These are phyloP conservation scores for Amyelois transitella DNA, from an alignment of 1,140 invertebrate genomes.

Conservation along the genomic window DNA sequence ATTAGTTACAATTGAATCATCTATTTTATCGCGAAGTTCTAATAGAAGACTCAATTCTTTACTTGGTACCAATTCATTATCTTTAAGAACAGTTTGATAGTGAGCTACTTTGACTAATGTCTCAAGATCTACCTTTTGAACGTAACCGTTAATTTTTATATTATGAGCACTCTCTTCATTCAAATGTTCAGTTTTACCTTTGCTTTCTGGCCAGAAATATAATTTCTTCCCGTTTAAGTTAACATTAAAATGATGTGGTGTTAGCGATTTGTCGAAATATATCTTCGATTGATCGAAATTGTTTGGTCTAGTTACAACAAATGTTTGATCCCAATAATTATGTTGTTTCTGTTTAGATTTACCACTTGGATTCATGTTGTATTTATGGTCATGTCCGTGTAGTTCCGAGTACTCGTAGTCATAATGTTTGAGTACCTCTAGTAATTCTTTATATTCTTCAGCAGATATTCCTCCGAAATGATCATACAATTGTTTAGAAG, in stretches of 20 bases:
- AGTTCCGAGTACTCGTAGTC: too few species aligned
- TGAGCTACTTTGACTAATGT: background rate
- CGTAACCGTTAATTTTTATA: background rate
- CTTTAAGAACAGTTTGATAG: background rate
- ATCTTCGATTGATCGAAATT: background rate
- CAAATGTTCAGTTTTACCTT: background rate
- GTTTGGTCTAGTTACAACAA: too few species aligned
- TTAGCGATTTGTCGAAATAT: background rate
- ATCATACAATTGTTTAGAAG: too few species aligned
- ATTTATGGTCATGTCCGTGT: too few species aligned
- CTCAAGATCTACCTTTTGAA: background rate
- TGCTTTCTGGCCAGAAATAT: background rate
- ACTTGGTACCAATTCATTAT: background rate
- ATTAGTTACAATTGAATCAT: background rate
- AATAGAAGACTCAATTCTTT: background rate
- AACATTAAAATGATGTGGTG: background rate
- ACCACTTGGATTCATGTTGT: too few species aligned
- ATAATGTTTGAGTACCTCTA: too few species aligned
- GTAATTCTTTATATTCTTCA: too few species aligned
- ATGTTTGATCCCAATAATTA: too few species aligned
- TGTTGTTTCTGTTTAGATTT: too few species aligned
- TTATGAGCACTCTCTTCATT: background rate
- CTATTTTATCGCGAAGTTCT: background rate
- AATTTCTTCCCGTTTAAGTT: background rate
- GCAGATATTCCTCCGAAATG: too few species aligned